Evolutionary conservation across 1,140 invertebrate genomes (phyloP).

Genomic region (Nomia melanderi): DNA sequence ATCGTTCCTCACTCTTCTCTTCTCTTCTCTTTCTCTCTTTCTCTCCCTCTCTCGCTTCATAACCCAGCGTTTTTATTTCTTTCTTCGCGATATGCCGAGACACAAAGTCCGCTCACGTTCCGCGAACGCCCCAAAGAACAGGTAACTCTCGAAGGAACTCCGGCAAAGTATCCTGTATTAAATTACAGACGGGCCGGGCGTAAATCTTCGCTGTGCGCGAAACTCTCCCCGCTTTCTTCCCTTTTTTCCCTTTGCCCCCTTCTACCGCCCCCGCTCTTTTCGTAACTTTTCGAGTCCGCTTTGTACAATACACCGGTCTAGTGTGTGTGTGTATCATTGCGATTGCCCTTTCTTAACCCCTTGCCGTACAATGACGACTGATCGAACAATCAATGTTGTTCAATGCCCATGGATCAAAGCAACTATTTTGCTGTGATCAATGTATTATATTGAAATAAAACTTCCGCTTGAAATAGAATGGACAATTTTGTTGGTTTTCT

Average conservation of each 20-base stretch:
- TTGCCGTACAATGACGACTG: too few species aligned
- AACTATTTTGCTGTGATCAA: too few species aligned
- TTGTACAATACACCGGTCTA: conserved; percentile 55
- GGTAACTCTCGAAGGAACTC: conserved; percentile 64
- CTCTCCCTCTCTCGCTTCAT: not conserved
- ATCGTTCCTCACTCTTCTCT: too few species aligned
- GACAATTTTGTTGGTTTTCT: too few species aligned
- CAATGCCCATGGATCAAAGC: too few species aligned
- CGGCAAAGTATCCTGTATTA: conserved; percentile 64
- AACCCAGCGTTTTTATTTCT: conserved; percentile 11
- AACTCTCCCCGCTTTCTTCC: conserved; percentile 25
- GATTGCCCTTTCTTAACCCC: not conserved
- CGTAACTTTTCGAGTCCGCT: conserved; percentile 51
- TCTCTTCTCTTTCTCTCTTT: not conserved
- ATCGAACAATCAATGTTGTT: too few species aligned
- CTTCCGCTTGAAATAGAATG: too few species aligned
- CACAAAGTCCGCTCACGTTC: conserved; percentile 66
- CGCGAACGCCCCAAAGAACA: conserved; percentile 43
- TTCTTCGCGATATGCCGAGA: conserved; percentile 52
- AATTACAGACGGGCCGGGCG: conserved; percentile 65
- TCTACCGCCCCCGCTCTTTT: not conserved
- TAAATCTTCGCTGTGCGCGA: conserved; percentile 61
- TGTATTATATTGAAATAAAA: too few species aligned
- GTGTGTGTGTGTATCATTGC: conserved; percentile 18
- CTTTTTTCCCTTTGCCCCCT: not conserved